Evolutionary conservation across 2,797 vertebrate genomes (phyloP).

Genomic region (Crypturellus tataupa): DNA sequence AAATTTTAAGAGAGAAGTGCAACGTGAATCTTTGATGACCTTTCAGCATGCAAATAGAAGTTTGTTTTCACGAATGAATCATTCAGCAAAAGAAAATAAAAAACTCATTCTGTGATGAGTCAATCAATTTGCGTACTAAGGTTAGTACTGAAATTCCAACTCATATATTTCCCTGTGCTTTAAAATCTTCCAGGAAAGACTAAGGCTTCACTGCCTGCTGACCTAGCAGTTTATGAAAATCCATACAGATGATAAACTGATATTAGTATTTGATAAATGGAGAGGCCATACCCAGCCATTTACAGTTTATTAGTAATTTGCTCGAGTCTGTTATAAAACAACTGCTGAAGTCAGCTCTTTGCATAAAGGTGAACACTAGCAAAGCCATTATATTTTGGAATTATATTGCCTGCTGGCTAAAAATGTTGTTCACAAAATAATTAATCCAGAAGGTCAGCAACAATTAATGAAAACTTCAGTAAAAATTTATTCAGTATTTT

Average conservation of each 20-base stretch:
- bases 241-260: neutral
- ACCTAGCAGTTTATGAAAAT: neutral
- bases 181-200: slow-evolving; percentile 14
- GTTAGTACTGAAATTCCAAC: neutral
- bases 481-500: neutral
- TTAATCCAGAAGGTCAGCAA: neutral
- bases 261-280: slow-evolving; percentile 36
- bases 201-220: neutral
- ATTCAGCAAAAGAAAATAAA: neutral
- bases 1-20: neutral
- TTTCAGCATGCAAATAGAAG: neutral
- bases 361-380: neutral
- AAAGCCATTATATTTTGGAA: neutral
- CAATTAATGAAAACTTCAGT: neutral
- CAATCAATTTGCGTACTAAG: neutral
- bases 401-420: neutral
- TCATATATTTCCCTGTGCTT: neutral
- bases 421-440: neutral
- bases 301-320: slow-evolving; percentile 28
- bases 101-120: neutral
- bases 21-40: neutral
- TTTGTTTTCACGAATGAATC: slow-evolving; percentile 8
- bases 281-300: neutral
- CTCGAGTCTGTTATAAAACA: neutral
- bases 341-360: neutral